Evolutionary conservation across 2,888 invertebrate species (phyloP), one percentile per base, ranked within the genome.

Genomic region (Thyatira batis): DNA sequence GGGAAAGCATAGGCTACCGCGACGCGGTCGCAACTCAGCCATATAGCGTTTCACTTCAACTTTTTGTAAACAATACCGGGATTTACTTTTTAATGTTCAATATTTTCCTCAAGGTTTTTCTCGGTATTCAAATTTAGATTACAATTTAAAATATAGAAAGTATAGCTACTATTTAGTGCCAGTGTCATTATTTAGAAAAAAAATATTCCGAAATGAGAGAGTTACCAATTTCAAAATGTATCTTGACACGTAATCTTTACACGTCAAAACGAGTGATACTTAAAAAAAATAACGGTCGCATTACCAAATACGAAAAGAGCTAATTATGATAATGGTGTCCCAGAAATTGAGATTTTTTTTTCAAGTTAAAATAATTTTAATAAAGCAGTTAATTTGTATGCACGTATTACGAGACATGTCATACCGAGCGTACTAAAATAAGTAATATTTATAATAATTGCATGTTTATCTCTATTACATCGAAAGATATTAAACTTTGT

Each of bases 1-100:
- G 85, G 87, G 89, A 92, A 90, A 89, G 89, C 88, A 85, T 85
- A 86, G 82, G 89, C 88, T 89, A 89, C 90, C 87, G 85, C 86
- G 88, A 65, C 87, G 90, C 84, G 90, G 90, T 89, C 86, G 76
- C 83, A 78, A 80, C 82, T 83, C 84, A 84, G 84, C 76, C 83
- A 76, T 87, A 87, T 90, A 85, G 84, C 79, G 76, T 90, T 90
- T 85, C 90, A 85, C 77, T 74, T 74, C 69, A 77, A 81, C 82
- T 84, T 85, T 79, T 82, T 80, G 80, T 86, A 87, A 85, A 84
- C 84, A 84, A 83, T 84, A 82, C 77, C 65, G 70, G 17, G 75
- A 75, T 79, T 82, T 80, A 76, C 73, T 76, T 78, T 82, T 79
- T 75, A 59, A 71, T 68, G 67, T 71, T 67, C 57, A 69, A 72